A percentile compares a stretch with the other conserved stretches of the same genome.
These are phyloP conservation scores for Choristoneura fumiferana DNA, from an alignment of 1,140 invertebrate genomes.

Conservation along the genomic window DNA sequence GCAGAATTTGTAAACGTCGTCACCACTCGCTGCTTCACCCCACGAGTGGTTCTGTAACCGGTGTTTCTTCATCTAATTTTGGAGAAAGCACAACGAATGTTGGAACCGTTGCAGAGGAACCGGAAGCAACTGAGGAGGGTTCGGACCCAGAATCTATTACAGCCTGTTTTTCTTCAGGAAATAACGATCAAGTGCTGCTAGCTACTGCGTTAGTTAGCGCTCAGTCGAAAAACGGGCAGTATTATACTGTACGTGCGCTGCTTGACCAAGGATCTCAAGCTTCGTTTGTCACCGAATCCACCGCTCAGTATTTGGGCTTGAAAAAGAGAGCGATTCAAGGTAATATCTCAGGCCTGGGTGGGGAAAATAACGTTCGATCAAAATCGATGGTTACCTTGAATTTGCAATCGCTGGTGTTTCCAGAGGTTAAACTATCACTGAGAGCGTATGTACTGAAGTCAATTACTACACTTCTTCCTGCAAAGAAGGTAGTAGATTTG, in stretches of 20 bases:
- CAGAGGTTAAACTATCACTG: neutral
- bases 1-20: constrained; percentile 13
- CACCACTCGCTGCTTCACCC: constrained; percentile 11
- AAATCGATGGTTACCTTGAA: neutral
- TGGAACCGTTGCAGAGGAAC: neutral
- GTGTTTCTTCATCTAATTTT: neutral
- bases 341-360: neutral
- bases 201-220: neutral
- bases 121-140: neutral
- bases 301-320: neutral
- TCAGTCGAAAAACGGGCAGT: neutral
- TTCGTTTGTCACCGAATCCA: neutral
- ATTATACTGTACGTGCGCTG: neutral
- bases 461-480: neutral
- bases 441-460: neutral
- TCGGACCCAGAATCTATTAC: neutral
- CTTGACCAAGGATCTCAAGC: neutral
- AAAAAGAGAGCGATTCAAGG: neutral
- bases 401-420: neutral
- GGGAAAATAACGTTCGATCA: neutral
- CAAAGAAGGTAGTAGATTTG: neutral
- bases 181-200: neutral
- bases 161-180: neutral
- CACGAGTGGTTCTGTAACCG: neutral
- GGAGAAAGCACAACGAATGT: neutral